Evolutionary conservation across 1,140 invertebrate species (phyloP).

Genomic region (Eupeodes corollae): DNA sequence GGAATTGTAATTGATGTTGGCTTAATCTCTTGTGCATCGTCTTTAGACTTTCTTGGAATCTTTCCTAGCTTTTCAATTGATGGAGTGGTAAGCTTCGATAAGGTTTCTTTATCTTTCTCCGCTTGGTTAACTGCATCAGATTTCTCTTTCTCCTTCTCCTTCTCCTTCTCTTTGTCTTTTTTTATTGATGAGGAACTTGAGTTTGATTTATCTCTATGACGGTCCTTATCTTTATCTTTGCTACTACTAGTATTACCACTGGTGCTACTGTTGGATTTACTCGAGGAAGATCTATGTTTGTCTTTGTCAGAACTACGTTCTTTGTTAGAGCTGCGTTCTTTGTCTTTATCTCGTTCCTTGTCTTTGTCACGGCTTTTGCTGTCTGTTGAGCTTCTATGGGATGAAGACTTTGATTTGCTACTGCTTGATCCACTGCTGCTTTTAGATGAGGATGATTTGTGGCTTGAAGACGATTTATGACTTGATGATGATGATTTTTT

Average conservation of each 20-base stretch:
- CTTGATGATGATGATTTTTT: constrained; percentile 27
- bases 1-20: constrained; percentile 33
- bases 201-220: constrained; percentile 10
- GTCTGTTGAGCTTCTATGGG: constrained; percentile 31
- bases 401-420: constrained; percentile 13
- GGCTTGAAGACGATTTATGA: constrained; percentile 21
- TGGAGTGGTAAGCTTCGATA: constrained; percentile 52
- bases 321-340: constrained; percentile 2
- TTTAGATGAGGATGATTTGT: constrained; percentile 26
- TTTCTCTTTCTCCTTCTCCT: constrained; percentile 38
- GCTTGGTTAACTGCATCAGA: constrained; percentile 32
- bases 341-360: constrained; percentile 21
- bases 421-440: too few relatives aligned
- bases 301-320: constrained; percentile 18
- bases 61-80: constrained; percentile 58
- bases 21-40: constrained; percentile 17
- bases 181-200: constrained; percentile 15
- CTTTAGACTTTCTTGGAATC: constrained; percentile 55
- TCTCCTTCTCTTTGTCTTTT: constrained; percentile 27
- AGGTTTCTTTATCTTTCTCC: constrained; percentile 55
- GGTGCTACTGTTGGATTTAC: constrained; percentile 33
- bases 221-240: constrained; percentile 38
- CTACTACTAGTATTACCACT: too few relatives aligned
- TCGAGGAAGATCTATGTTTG: constrained; percentile 33
- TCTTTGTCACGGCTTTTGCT: constrained; percentile 28